Evolutionary conservation across 1,140 invertebrate genomes (phyloP), one percentile per base, ranked within the genome.

Genomic region (Medauroidea extradentata): DNA sequence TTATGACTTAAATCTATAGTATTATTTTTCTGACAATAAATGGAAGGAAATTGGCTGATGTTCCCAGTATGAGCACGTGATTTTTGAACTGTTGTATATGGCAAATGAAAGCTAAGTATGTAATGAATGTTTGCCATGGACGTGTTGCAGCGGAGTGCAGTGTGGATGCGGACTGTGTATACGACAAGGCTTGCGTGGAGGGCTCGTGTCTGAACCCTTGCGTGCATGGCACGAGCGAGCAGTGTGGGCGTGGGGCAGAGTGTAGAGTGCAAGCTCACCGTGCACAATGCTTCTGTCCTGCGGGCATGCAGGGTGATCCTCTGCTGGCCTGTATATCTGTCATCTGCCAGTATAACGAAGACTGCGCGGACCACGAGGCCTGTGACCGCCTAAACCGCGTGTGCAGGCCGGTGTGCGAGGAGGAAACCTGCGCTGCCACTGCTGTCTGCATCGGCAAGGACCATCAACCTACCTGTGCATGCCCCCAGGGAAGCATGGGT

Each of bases 261-360:
- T 96, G 93, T 67, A 75, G 81, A 38, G 85, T 85, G 0, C 78
- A 85, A 50, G 82, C 83, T 43, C 92, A 95, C 66, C 80, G 81
- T 59, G 85, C 88, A 2, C 86, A 88, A 58, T 96, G 93, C 68
- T 82, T 81, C 50, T 95, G 93, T 75, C 91, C 91, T 39, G 67
- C 80, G 11, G 91, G 91, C 34, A 91, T 88, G 4, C 91, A 94
- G 73, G 92, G 92, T 23, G 85, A 93, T 72, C 86, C 91, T 2
- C 79, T 83, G 48, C 73, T 89, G 1, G 84, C 88, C n/a, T 94
- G 91, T 69, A 85, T 94, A 38, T 83, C 85, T 9, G 88, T 88
- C 2, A 82, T 87, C 34, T 95, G 93, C 67, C 88, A 90, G 65
- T 91, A 91, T 66, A 92, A 95, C 69, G 90, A 93, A 68, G 92